phyloP scores from a whole-genome alignment of 2,888 invertebrate genomes.

The Leuctra nigra region DNA sequence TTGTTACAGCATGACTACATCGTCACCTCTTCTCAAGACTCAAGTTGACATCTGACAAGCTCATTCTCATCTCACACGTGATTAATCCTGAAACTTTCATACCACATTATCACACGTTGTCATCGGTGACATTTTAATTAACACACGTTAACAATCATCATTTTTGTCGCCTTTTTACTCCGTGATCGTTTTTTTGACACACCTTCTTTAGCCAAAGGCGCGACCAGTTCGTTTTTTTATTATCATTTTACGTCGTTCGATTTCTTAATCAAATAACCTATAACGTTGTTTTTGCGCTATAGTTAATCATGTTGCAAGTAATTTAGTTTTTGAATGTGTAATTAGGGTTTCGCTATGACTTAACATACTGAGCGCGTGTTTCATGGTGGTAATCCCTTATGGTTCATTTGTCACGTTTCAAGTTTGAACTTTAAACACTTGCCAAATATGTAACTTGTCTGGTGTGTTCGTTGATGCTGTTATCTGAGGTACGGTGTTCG shows the following conservation, averaged over 20 bases:
- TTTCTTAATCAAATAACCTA: slow-evolving; percentile 10
- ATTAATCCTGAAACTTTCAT: neutral
- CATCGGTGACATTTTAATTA: slow-evolving; percentile 7
- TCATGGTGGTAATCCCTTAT: neutral
- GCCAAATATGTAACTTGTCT: no score
- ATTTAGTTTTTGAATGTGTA: slow-evolving; percentile 4
- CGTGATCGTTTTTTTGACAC: no score
- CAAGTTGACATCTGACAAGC: no score
- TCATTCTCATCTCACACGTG: neutral
- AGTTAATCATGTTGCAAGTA: neutral
- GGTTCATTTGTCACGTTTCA: no score
- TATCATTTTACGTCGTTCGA: slow-evolving; percentile 5
- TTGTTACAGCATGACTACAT: no score
- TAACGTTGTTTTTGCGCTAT: neutral
- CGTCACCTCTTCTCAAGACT: no score
- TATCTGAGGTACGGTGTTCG: no score
- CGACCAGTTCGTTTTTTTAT: neutral
- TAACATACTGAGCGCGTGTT: neutral
- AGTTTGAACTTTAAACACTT: no score
- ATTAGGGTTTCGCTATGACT: neutral
- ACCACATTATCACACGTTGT: neutral
- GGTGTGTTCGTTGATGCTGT: no score
- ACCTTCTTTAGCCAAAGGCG: slow-evolving; percentile 7
- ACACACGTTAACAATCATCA: slow-evolving; percentile 7
- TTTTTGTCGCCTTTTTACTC: slow-evolving; percentile 7